A percentile compares a stretch with the other conserved stretches of the same genome.
These are phyloP conservation scores for Otis tarda DNA, from an alignment of 2,113 vertebrate genomes.

Conservation along the genomic window DNA sequence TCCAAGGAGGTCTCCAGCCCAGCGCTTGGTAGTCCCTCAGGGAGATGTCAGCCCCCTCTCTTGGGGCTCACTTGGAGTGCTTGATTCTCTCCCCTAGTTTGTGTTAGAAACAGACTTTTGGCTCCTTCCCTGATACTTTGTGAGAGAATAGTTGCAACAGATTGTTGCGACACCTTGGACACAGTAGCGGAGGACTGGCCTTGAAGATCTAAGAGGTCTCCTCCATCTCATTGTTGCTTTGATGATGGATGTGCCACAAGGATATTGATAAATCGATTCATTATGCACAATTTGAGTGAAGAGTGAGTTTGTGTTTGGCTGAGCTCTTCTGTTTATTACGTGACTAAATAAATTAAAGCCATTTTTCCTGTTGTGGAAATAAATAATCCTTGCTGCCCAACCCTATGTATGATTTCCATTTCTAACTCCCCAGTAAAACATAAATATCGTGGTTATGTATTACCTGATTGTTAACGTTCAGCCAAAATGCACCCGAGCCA, in stretches of 20 bases:
- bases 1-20: background rate
- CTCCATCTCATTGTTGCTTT: background rate
- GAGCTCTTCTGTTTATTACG: background rate
- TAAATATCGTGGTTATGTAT: background rate
- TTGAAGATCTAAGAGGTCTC: background rate
- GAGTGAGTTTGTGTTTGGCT: background rate
- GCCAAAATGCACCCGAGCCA: background rate
- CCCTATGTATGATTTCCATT: background rate
- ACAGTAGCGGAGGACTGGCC: background rate
- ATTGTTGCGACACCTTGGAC: fast-evolving
- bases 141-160: background rate
- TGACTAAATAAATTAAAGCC: background rate
- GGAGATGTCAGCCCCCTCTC: background rate
- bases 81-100: background rate
- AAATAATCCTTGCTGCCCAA: background rate
- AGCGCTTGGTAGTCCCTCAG: background rate
- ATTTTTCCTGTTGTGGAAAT: background rate
- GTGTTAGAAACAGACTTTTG: background rate
- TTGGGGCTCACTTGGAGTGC: no score
- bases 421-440: background rate
- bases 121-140: background rate
- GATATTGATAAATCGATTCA: background rate
- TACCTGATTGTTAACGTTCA: background rate
- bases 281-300: background rate
- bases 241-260: background rate